Conservation (phyloP, 2,888 invertebrate genomes). For the Tholera decimalis region DNA sequence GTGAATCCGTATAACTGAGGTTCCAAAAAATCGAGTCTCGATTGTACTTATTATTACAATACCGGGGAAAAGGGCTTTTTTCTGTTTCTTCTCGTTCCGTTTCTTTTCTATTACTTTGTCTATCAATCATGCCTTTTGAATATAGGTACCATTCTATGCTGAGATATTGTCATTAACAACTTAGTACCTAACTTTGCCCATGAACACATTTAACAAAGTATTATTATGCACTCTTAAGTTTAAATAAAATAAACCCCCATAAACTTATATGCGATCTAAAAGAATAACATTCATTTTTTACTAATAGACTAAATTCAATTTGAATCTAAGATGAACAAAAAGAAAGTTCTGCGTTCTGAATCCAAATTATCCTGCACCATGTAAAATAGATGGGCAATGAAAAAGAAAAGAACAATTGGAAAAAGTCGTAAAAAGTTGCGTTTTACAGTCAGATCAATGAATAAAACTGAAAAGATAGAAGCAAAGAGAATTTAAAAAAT, state of each 20-base stretch:
- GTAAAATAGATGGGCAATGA: conserved; percentile 57
- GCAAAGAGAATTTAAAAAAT: conserved; percentile 36
- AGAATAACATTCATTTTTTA: conserved; percentile 17
- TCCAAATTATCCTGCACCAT: conserved; percentile 45
- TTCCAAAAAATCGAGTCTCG: no score
- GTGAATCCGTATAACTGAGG: no score
- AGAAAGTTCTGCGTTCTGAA: conserved; percentile 48
- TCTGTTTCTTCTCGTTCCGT: no score
- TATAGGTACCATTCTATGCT: no score
- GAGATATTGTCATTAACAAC: no score
- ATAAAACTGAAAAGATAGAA: conserved; percentile 35
- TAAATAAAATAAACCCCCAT: conserved; percentile 2
- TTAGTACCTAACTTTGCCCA: no score
- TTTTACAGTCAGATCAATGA: conserved; percentile 49
- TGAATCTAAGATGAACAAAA: conserved; percentile 44
- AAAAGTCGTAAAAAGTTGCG: conserved; percentile 58
- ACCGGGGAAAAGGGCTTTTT: no score
- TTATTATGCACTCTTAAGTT: neutral
- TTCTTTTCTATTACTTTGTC: no score
- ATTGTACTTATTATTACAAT: no score
- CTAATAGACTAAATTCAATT: conserved; percentile 50
- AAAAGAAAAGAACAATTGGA: conserved; percentile 59
- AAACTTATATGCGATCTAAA: conserved; percentile 9
- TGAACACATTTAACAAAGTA: no score
- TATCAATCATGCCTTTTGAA: no score